Base-by-base conservation (phyloP, 2,113 vertebrate genomes). In the Tangachromis dhanisi region DNA sequence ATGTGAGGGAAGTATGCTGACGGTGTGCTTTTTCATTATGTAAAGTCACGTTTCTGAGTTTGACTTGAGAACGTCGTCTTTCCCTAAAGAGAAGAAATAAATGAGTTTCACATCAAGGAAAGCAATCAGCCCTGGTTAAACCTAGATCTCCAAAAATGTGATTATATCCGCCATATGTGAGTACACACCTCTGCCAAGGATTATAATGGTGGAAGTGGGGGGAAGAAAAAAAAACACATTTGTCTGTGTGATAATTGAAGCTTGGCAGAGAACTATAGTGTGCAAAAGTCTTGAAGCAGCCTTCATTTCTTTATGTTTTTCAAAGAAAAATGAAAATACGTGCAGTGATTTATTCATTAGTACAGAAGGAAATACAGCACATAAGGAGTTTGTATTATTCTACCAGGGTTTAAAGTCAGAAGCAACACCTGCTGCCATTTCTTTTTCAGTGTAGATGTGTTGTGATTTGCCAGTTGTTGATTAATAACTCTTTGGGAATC, bases 11-110 rank as follows among this genome's bases (percentile, higher is more conserved):
- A 59, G 76, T 63, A 2, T n/a, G 8, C 45, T 8, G 55, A 59
- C 79, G 40, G 78, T 55, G 31, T 9, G 29, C 26, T 10, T 61
- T 86, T 88, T 86, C 78, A 92, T 89, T 92, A 90, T 83, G 73
- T 59, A 8, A 78, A 90, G 88, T 89, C 93, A 93, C 84, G 82
- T 92, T 79, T 86, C 51, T 1, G 49, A 83, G 71, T 90, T 86
- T 83, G 83, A 90, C 85, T 89, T 61, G 54, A 33, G 61, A 85
- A 79, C 31, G 21, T 79, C 2, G 17, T 5, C 55, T 24, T 83
- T 94, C 90, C 92, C 86, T 26, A 84, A 73, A 90, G 92, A 95
- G 87, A 84, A 85, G 83, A 90, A 94, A 94, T 91, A 93, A 95
- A 95, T 92, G 85, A 91, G 90, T 92, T 94, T 92, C 47, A 84